Conservation (phyloP, 2,888 invertebrate species). For the Hesperia comma region DNA sequence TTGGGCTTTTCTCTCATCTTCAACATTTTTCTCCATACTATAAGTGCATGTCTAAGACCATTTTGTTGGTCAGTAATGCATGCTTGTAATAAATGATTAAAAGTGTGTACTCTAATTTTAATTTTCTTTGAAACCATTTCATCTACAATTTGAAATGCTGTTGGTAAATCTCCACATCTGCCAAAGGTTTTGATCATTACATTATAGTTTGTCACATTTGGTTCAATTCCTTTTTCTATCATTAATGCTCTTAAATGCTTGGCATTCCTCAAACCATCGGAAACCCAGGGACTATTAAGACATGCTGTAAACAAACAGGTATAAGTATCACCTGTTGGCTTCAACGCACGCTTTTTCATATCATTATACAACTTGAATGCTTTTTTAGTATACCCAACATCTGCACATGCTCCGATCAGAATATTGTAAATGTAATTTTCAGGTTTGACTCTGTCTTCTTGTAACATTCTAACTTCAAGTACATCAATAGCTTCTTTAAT, state of each 20-base stretch:
- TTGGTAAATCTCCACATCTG: constrained; percentile 89
- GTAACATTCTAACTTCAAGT: constrained; percentile 89
- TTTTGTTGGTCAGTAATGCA: constrained; percentile 90
- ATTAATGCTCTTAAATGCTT: constrained; percentile 86
- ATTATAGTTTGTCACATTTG: constrained; percentile 92
- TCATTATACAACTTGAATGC: constrained; percentile 92
- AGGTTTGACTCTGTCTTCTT: constrained; percentile 91
- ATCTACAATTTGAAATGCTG: constrained; percentile 92
- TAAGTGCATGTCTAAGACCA: constrained; percentile 92
- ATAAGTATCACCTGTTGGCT: constrained; percentile 88
- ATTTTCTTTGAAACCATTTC: constrained; percentile 89
- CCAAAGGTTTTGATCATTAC: constrained; percentile 97
- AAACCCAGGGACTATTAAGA: constrained; percentile 88
- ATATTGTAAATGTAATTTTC: constrained; percentile 91
- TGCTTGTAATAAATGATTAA: constrained; percentile 92
- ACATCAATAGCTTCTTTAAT: constrained; percentile 91
- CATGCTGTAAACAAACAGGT: constrained; percentile 95
- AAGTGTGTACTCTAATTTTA: constrained; percentile 86
- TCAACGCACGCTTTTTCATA: constrained; percentile 90
- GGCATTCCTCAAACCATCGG: constrained; percentile 88
- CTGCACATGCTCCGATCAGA: constrained; percentile 92
- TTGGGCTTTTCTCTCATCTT: constrained; percentile 86
- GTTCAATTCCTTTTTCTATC: constrained; percentile 86
- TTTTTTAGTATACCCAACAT: constrained; percentile 92
- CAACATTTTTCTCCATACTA: constrained; percentile 94